A percentile compares a stretch with the other conserved stretches of the same genome.
Evolutionary conservation across 2,797 vertebrate genomes (phyloP).

Genomic region (Furcifer pardalis): DNA sequence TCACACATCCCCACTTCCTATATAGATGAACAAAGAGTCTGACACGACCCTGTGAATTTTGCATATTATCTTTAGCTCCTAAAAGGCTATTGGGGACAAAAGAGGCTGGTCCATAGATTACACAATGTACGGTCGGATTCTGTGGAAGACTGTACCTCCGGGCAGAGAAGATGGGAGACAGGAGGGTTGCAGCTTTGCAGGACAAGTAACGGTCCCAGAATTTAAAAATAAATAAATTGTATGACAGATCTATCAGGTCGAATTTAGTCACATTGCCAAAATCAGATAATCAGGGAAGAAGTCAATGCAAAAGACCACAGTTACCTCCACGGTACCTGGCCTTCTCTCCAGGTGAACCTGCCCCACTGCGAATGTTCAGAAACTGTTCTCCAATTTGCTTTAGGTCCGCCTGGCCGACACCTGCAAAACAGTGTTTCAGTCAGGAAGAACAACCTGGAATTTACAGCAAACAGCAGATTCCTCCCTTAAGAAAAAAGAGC

Average conservation of each 20-base stretch:
- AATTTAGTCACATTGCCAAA: background rate
- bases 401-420: conserved; percentile 86
- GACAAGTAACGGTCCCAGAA: too few relatives aligned
- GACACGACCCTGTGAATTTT: too few relatives aligned
- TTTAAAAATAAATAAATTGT: too few relatives aligned
- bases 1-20: background rate
- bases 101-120: too few relatives aligned
- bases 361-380: conserved; percentile 80
- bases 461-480: background rate
- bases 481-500: background rate
- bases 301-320: background rate
- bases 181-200: background rate
- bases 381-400: conserved; percentile 88
- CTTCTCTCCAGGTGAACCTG: conserved; percentile 77
- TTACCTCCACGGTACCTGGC: conserved; percentile 87
- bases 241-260: background rate
- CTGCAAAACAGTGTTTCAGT: conserved; percentile 65
- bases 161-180: background rate
- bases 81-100: too few relatives aligned
- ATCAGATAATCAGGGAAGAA: too few relatives aligned
- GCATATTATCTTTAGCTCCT: too few relatives aligned
- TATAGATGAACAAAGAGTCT: too few relatives aligned
- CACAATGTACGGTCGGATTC: background rate
- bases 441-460: background rate
- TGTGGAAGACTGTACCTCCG: background rate